These are phyloP conservation scores for Pelecanus crispus DNA, from an alignment of 2,113 vertebrate species.

Conservation along the genomic window DNA sequence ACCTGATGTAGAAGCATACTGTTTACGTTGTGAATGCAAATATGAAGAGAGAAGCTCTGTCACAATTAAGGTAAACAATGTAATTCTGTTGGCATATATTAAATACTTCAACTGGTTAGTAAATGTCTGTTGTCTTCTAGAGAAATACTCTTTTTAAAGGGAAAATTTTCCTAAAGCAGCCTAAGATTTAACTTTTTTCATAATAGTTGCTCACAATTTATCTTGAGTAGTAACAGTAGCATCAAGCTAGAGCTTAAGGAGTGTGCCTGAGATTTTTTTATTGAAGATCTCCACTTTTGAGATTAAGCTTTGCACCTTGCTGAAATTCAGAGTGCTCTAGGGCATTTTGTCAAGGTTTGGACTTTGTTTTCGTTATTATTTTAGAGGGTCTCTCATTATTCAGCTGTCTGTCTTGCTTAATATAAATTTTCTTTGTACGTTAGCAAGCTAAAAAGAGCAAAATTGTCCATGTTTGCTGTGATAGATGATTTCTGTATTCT, in stretches of 20 bases:
- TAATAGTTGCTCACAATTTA: neutral
- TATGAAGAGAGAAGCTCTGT: conserved; percentile 97
- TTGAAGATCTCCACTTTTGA: neutral
- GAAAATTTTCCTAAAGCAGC: neutral
- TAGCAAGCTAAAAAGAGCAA: neutral
- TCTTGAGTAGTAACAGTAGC: neutral
- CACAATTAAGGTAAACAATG: conserved; percentile 87
- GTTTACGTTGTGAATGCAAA: conserved; percentile 97
- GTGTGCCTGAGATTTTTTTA: neutral
- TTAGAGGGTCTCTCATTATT: neutral
- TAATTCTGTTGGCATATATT: neutral
- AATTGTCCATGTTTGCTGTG: neutral
- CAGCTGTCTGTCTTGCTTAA: neutral
- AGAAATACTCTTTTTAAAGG: neutral
- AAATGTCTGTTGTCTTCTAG: neutral
- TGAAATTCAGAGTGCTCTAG: neutral
- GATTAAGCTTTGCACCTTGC: neutral
- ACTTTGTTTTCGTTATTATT: neutral
- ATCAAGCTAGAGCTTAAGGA: neutral
- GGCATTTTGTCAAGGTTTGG: neutral
- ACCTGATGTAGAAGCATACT: conserved; percentile 95
- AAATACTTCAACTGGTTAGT: neutral
- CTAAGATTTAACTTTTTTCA: neutral
- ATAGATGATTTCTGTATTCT: neutral
- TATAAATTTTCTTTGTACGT: neutral